Percentiles rank a stretch among this genome's conserved stretches.
Conservation (phyloP, 2,797 vertebrate genomes). For the Toxotes lorentzi region DNA sequence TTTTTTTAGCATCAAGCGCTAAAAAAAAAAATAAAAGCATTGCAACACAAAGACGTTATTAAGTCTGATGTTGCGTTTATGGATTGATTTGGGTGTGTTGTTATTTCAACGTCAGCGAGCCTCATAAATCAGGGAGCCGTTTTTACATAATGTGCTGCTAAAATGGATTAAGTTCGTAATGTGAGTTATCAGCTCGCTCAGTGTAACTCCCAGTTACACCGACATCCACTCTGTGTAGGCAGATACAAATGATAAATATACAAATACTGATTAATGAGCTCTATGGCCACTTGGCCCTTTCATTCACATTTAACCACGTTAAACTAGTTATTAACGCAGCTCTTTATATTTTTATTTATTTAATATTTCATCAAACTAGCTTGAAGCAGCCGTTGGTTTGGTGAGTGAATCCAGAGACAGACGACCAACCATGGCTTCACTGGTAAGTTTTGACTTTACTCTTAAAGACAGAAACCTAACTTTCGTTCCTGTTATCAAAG, state of each 20-base stretch:
- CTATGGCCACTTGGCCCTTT: background rate
- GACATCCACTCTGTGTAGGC: too few species aligned
- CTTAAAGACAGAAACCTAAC: too few species aligned
- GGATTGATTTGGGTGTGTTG: background rate
- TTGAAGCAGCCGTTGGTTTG: constrained; percentile 10
- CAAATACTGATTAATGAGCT: background rate
- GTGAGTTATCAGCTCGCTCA: background rate
- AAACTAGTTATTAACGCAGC: fast-evolving
- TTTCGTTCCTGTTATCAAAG: background rate
- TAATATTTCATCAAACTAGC: background rate
- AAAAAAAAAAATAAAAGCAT: background rate
- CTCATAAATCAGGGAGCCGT: fast-evolving
- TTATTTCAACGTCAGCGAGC: background rate
- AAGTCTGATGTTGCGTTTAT: background rate
- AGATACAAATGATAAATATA: background rate
- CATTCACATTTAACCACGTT: background rate
- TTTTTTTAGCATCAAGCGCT: constrained; percentile 40
- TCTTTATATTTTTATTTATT: too few species aligned
- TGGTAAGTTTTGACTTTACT: constrained; percentile 59
- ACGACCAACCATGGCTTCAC: constrained; percentile 73
- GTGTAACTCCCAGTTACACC: background rate
- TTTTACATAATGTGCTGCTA: background rate
- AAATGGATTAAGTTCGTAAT: background rate
- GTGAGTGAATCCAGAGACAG: background rate
- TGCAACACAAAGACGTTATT: background rate